Evolutionary conservation across 1,140 invertebrate species (phyloP).

Genomic region (Carcinoscorpius rotundicauda): DNA sequence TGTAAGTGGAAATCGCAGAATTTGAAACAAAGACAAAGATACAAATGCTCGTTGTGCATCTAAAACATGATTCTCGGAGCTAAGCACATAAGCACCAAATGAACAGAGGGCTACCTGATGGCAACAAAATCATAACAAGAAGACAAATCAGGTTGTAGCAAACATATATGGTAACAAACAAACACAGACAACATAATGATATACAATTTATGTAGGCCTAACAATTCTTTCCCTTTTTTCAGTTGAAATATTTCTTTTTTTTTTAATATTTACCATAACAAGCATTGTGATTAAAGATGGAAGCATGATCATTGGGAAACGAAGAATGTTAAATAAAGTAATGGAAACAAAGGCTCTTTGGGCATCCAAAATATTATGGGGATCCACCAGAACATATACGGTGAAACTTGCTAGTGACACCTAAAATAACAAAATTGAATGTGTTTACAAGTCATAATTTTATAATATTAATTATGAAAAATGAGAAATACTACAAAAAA

Average conservation of each 20-base stretch:
- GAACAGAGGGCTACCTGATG: slow-evolving; percentile 16
- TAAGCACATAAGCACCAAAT: slow-evolving; percentile 33
- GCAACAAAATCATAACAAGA: slow-evolving; percentile 9
- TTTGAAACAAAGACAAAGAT: slow-evolving; percentile 41
- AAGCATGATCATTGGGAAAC: slow-evolving; percentile 39
- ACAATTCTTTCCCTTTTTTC: too few relatives aligned
- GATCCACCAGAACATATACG: slow-evolving; percentile 30
- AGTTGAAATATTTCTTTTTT: too few relatives aligned
- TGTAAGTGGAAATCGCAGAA: slow-evolving; percentile 39
- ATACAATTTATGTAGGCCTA: too few relatives aligned
- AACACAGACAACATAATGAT: too few relatives aligned
- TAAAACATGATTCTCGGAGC: slow-evolving; percentile 25
- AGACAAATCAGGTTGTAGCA: too few relatives aligned
- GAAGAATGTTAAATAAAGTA: slow-evolving; percentile 41
- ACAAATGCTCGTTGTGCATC: slow-evolving; percentile 43
- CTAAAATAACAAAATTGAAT: slow-evolving; percentile 7
- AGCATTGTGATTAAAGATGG: slow-evolving; percentile 34
- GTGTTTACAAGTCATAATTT: neutral
- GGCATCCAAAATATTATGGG: slow-evolving; percentile 32
- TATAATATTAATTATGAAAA: too few relatives aligned
- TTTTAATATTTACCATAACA: slow-evolving; percentile 9
- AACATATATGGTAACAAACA: too few relatives aligned
- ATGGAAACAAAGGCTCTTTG: slow-evolving; percentile 43
- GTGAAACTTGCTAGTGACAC: slow-evolving; percentile 22
- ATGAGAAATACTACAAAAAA: too few relatives aligned